Evolutionary conservation across 2,888 invertebrate species (phyloP).

Genomic region (Cheilosia vernalis): DNA sequence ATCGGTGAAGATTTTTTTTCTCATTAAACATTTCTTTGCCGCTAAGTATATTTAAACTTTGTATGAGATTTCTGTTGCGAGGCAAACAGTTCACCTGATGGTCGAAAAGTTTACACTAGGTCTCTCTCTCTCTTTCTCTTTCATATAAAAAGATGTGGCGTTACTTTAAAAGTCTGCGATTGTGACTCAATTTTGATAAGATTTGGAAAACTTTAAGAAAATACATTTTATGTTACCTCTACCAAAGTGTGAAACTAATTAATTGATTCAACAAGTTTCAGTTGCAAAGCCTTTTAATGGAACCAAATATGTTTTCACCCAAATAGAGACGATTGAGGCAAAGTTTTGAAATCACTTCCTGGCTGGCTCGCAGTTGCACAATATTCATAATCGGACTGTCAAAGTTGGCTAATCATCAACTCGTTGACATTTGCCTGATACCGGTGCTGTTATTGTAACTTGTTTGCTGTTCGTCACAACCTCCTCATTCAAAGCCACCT

Average conservation of each 20-base stretch:
- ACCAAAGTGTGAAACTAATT: too few relatives aligned
- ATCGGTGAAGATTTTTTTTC: neutral
- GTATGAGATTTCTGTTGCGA: neutral
- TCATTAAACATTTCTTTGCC: neutral
- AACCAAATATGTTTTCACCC: too few relatives aligned
- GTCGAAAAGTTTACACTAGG: too few relatives aligned
- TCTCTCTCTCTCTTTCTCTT: too few relatives aligned
- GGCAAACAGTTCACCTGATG: neutral
- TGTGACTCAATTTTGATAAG: too few relatives aligned
- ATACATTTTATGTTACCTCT: too few relatives aligned
- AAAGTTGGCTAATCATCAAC: neutral
- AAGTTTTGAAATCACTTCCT: neutral
- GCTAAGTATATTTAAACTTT: neutral
- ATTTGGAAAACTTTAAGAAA: too few relatives aligned
- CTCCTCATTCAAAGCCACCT: constrained; percentile 6
- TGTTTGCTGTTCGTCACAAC: constrained; percentile 6
- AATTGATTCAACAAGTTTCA: too few relatives aligned
- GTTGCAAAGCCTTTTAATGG: too few relatives aligned
- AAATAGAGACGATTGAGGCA: neutral
- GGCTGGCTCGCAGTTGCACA: neutral
- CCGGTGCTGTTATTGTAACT: neutral
- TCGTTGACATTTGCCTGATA: constrained; percentile 27
- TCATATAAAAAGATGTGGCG: too few relatives aligned
- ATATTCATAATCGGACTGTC: neutral
- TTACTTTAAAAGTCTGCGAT: too few relatives aligned